phyloP scores from a whole-genome alignment of 1,140 invertebrate species.

The Nautilus pompilius region DNA sequence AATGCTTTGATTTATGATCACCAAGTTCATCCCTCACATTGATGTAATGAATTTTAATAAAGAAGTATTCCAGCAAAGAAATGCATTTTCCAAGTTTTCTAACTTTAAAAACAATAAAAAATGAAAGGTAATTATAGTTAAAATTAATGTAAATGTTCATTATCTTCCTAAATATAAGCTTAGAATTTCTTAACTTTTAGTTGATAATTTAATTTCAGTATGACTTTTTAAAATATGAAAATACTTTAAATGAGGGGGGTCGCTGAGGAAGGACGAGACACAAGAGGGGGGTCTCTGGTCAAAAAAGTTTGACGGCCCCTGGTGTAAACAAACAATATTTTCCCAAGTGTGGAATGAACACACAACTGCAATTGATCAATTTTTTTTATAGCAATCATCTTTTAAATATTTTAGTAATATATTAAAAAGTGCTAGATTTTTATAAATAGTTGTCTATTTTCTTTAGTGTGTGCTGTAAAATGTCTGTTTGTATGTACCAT shows the following conservation, averaged over 20 bases:
- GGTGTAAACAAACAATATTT: too few species aligned
- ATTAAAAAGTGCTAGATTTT: too few species aligned
- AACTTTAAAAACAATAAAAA: not conserved
- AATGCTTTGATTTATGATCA: not conserved
- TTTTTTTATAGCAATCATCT: too few species aligned
- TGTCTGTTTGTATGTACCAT: too few species aligned
- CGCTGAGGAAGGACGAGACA: not conserved
- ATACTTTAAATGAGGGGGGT: not conserved
- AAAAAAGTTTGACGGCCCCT: not conserved
- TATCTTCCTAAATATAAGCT: not conserved
- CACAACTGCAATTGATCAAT: too few species aligned
- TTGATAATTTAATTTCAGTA: not conserved
- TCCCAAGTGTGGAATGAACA: too few species aligned
- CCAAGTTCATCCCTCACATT: not conserved
- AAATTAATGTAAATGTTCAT: not conserved
- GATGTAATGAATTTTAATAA: not conserved
- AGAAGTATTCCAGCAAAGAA: not conserved
- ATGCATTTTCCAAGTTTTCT: not conserved
- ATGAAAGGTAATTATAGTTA: not conserved
- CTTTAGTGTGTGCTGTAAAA: too few species aligned
- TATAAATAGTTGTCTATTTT: too few species aligned
- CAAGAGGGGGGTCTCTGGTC: not conserved
- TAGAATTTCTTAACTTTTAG: not conserved
- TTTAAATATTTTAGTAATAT: too few species aligned
- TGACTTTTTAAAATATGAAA: not conserved